Base-by-base conservation (phyloP, 2,113 vertebrate genomes). In the Ammodytes marinus region DNA sequence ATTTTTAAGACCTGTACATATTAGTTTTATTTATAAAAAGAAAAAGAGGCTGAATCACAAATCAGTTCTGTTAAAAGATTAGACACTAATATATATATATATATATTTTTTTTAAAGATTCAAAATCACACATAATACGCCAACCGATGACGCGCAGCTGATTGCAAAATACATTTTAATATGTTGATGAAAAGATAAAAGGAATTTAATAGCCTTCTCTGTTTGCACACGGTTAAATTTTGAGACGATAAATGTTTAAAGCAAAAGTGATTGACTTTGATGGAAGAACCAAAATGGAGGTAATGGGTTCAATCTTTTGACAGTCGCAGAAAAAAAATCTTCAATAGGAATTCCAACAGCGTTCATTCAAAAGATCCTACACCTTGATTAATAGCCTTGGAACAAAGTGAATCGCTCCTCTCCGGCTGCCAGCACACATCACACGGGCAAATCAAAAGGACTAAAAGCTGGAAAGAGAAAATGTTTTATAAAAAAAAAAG, bases 251-350 rank as follows among this genome's bases (percentile, higher is more conserved):
- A 58, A 10, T 5, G 46, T 71, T 84, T 66, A 82, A 79, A 88
- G 39, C 17, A 66, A 79, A 69, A 45, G 43, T 67, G 73, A 82
- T 66, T n/a, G 74, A 52, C 65, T 87, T 70, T 82, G 87, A 92
- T 86, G 77, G 77, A 12, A 35, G 27, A 85, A 87, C 67, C 82
- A 84, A 74, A 74, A 45, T n/a, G 40, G 49, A 8, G 14, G 55
- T 74, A 54, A 49, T 0, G 5, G 13, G 50, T 3, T 59, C 3
- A 1, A n/a, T 0, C 15, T 49, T 15, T 1, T 61, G 59, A 74
- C 58, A 5, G 64, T 1, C 27, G 27, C 27, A 40, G 59, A 47
- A 4, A 59, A 77, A 53, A 53, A 68, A 72, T 52, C 47, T 75
- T 60, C 15, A 58, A 35, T 19, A 6, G 40, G 65, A 58, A 73